Evolutionary conservation across 2,797 vertebrate species (phyloP).

Genomic region (Pangasius larnaudii): DNA sequence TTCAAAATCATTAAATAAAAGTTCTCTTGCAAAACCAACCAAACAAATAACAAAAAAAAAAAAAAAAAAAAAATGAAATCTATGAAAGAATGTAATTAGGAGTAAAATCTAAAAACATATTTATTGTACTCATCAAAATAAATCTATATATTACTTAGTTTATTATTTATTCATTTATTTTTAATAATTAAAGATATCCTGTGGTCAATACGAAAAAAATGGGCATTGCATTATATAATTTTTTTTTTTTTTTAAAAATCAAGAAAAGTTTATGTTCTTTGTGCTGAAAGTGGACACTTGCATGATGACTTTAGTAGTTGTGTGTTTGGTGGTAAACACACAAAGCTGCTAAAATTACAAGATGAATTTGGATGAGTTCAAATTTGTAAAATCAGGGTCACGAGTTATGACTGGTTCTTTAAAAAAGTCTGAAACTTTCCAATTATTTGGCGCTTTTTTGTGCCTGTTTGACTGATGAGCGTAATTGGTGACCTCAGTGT

Average conservation of each 20-base stretch:
- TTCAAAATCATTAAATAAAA: neutral
- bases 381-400: constrained; percentile 6
- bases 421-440: constrained; percentile 36
- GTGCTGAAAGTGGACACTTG: neutral
- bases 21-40: neutral
- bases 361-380: neutral
- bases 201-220: neutral
- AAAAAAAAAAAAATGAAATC: neutral
- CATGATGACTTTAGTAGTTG: too few species aligned
- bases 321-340: neutral
- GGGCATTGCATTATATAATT: neutral
- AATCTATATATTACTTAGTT: neutral
- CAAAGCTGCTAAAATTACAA: neutral
- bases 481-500: constrained; percentile 52
- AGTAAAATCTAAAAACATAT: neutral
- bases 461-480: constrained; percentile 41
- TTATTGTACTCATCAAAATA: too few species aligned
- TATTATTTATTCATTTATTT: too few species aligned
- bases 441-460: constrained; percentile 40
- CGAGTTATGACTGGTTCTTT: neutral
- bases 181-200: neutral
- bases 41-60: neutral
- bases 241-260: neutral
- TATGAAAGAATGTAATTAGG: neutral
- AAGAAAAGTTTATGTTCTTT: neutral